These are phyloP conservation scores for Pteromalus puparum DNA, from an alignment of 1,140 invertebrate genomes.

Conservation along the genomic window DNA sequence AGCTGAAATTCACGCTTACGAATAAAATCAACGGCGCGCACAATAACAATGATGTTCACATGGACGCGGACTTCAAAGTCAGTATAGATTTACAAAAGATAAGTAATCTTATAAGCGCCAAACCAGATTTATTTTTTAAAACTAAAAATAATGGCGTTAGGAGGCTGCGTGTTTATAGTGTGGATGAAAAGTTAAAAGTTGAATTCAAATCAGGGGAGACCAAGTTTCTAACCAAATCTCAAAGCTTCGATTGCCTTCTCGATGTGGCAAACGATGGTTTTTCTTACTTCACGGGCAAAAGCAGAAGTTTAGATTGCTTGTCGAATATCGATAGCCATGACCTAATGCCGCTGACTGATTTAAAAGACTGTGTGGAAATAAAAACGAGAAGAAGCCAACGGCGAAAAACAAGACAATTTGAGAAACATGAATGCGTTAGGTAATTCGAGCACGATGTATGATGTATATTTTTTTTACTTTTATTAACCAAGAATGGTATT, in stretches of 20 bases:
- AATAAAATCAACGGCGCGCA: conserved; percentile 38
- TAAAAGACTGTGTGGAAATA: conserved; percentile 41
- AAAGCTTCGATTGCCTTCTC: conserved; percentile 48
- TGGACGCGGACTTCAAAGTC: conserved; percentile 59
- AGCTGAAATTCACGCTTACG: conserved; percentile 31
- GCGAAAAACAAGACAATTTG: conserved; percentile 51
- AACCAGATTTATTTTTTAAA: conserved; percentile 62
- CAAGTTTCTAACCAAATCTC: conserved; percentile 47
- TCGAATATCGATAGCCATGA: conserved; percentile 27
- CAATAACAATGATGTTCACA: background rate
- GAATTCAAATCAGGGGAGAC: conserved; percentile 30
- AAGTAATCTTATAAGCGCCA: conserved; percentile 58
- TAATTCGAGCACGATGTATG: conserved; percentile 40
- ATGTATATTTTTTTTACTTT: conserved; percentile 40
- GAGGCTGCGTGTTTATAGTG: conserved; percentile 29
- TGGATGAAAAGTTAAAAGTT: conserved; percentile 41
- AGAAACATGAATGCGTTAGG: conserved; percentile 57
- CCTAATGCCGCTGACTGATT: conserved; percentile 36
- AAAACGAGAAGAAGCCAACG: conserved; percentile 47
- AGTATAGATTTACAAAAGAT: conserved; percentile 70
- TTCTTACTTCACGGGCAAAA: conserved; percentile 8
- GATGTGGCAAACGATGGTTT: conserved; percentile 10
- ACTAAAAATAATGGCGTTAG: conserved; percentile 24
- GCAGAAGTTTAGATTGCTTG: conserved; percentile 53
- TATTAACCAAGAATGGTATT: conserved; percentile 17